Evolutionary conservation across 2,797 vertebrate species (phyloP).

Genomic region (Sebastolobus alascanus): DNA sequence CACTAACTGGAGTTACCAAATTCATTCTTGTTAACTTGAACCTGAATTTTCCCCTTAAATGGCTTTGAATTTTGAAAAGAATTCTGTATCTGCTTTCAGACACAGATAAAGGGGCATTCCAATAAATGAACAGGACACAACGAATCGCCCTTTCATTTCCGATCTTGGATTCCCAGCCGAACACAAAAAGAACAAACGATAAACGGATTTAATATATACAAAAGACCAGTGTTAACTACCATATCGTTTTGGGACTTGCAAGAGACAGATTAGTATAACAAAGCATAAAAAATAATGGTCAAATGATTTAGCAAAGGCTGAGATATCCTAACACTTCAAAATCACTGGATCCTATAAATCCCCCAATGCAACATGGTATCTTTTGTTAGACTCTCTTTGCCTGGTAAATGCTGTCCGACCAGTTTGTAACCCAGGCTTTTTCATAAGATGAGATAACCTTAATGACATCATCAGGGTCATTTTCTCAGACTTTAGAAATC

Average conservation of each 20-base stretch:
- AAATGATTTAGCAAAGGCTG: background rate
- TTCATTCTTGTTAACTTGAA: background rate
- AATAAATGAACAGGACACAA: background rate
- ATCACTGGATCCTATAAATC: background rate
- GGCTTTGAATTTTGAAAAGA: background rate
- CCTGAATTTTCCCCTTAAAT: background rate
- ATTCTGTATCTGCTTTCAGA: background rate
- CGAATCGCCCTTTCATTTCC: no score
- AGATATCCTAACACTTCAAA: background rate
- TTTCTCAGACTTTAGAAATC: conserved; percentile 8
- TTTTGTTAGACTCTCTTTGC: background rate
- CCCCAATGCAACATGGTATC: background rate
- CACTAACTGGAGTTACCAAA: background rate
- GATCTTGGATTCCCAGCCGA: no score
- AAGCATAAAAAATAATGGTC: background rate
- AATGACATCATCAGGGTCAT: background rate
- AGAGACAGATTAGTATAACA: background rate
- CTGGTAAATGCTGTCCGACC: background rate
- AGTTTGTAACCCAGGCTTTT: background rate
- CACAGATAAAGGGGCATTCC: background rate
- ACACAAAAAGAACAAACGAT: no score
- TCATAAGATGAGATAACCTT: background rate
- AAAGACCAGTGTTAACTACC: background rate
- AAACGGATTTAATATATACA: no score
- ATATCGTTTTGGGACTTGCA: background rate